phyloP scores from a whole-genome alignment of 2,888 invertebrate species.

The Lucinisca nassula region DNA sequence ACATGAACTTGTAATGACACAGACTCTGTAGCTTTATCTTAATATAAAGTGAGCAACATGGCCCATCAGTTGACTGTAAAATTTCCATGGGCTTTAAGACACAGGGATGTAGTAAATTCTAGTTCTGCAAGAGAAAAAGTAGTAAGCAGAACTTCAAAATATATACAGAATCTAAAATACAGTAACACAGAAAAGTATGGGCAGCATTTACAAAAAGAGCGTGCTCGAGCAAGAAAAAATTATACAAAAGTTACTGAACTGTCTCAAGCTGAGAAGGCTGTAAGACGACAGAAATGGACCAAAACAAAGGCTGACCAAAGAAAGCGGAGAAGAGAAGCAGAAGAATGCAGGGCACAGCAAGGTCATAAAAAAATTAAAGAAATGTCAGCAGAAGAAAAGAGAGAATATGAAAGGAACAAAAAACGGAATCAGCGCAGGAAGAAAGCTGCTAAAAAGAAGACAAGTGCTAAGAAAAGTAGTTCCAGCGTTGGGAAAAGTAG shows the following conservation, averaged over 20 bases:
- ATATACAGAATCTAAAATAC: neutral
- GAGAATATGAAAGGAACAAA: neutral
- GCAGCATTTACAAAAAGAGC: neutral
- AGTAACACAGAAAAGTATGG: neutral
- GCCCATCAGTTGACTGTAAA: neutral
- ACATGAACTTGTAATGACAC: too few relatives aligned
- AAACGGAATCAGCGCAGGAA: neutral
- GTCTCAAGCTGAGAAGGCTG: too few relatives aligned
- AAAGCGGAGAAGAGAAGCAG: neutral
- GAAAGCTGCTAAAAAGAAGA: neutral
- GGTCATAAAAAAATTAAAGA: neutral
- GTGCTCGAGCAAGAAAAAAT: neutral
- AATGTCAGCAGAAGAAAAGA: slow-evolving; percentile 3
- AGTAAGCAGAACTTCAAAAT: neutral
- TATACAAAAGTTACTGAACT: neutral
- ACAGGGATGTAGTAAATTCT: neutral
- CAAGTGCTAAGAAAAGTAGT: neutral
- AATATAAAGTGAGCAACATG: too few relatives aligned
- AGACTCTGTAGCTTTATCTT: too few relatives aligned
- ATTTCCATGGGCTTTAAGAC: slow-evolving; percentile 6
- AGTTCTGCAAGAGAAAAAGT: neutral
- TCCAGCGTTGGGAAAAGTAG: neutral
- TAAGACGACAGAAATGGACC: neutral
- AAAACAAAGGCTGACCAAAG: neutral
- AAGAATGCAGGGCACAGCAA: neutral